phyloP scores from a whole-genome alignment of 2,797 vertebrate species.

The Gallinago solitaria region DNA sequence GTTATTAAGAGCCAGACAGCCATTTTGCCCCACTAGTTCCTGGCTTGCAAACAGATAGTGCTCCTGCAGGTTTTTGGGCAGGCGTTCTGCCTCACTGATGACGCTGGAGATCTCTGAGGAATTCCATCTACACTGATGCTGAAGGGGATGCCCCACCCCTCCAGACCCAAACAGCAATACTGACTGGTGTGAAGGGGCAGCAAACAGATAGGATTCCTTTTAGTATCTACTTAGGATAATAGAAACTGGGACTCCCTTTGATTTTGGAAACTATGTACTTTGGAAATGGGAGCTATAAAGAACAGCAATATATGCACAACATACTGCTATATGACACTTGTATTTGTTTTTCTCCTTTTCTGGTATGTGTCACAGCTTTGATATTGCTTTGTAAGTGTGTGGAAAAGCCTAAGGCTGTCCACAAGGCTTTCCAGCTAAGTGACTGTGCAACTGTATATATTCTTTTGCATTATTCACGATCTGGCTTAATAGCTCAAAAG shows the following conservation, averaged over 20 bases:
- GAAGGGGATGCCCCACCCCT: background rate
- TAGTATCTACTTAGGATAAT: background rate
- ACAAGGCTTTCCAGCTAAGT: background rate
- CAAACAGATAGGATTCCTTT: background rate
- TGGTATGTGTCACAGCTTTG: background rate
- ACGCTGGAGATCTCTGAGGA: background rate
- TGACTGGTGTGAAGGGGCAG: background rate
- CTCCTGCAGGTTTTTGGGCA: fast-evolving
- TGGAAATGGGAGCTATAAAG: background rate
- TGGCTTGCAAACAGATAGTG: background rate
- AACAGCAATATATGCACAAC: background rate
- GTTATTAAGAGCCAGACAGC: background rate
- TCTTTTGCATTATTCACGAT: background rate
- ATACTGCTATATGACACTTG: fast-evolving
- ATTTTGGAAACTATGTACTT: background rate
- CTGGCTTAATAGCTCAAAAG: background rate
- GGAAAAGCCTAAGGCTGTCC: background rate
- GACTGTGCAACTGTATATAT: background rate
- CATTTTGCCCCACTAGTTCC: background rate
- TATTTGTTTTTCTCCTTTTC: background rate
- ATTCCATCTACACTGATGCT: background rate
- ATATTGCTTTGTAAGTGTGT: background rate
- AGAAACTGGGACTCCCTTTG: background rate
- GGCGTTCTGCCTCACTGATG: background rate
- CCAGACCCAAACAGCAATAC: background rate